Evolutionary conservation across 2,797 vertebrate genomes (phyloP).

Genomic region (Meda fulgida): DNA sequence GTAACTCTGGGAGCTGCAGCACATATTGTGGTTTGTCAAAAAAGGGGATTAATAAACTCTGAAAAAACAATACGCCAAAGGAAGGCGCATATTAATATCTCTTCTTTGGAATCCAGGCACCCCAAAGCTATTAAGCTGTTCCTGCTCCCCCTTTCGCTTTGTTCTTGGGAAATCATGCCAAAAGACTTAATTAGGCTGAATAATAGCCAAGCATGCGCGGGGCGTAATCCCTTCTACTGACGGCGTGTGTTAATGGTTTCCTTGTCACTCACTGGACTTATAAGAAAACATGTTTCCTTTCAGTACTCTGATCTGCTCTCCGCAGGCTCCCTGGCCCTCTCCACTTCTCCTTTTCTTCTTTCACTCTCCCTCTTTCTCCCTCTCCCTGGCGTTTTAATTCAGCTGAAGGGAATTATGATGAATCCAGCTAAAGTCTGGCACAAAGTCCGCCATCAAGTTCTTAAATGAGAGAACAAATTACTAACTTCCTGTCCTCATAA

Average conservation of each 20-base stretch:
- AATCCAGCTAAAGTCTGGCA: conserved; percentile 65
- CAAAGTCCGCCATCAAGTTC: conserved; percentile 53
- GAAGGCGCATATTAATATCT: conserved; percentile 65
- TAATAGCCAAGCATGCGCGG: conserved; percentile 81
- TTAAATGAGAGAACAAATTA: conserved; percentile 66
- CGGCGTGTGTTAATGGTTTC: conserved; percentile 80
- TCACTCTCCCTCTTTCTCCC: conserved; percentile 23
- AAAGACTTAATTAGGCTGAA: conserved; percentile 83
- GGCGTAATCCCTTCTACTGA: conserved; percentile 81
- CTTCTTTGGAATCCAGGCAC: conserved; percentile 66
- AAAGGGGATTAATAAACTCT: conserved; percentile 54
- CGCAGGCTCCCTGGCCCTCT: conserved; percentile 60
- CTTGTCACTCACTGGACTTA: conserved; percentile 80
- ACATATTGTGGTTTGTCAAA: conserved; percentile 46
- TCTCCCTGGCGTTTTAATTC: conserved; percentile 53
- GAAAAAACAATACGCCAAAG: conserved; percentile 57
- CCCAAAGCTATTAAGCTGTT: conserved; percentile 74
- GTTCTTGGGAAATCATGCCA: conserved; percentile 78
- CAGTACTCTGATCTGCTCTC: conserved; percentile 59
- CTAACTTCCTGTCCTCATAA: conserved; percentile 64
- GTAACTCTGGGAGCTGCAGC: conserved; percentile 22
- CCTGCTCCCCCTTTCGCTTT: conserved; percentile 79
- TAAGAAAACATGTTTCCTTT: conserved; percentile 77
- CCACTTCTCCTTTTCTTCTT: conserved; percentile 55
- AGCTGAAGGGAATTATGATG: conserved; percentile 71